Evolutionary conservation across 2,888 invertebrate species (phyloP), one percentile per base, ranked within the genome.

Genomic region (Pharmacophagus antenor): DNA sequence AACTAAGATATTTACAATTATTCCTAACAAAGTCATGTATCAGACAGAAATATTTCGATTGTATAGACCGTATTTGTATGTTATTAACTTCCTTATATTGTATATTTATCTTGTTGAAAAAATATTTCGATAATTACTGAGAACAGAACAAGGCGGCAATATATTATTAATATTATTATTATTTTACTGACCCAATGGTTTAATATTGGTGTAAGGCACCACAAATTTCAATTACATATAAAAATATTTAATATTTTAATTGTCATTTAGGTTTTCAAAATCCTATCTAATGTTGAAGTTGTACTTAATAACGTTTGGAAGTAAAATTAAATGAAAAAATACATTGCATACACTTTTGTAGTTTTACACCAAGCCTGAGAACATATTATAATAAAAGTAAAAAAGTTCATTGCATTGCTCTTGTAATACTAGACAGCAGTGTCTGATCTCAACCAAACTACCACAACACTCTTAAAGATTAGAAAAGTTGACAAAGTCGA

Each of bases 1-100:
- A 68, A 74, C 74, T 82, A 85, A 49, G 72, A 60, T 88, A 88
- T 89, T 85, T 88, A 89, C 87, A 88, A 70, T 77, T 77, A 74
- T 72, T 73, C 71, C 77, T 75, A 83, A 83, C 77, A 82, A 80
- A 76, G 85, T 87, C 86, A 86, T 85, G 84, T 81, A 78, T 74
- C 74, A 74, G 70, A 82, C 77, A 79, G 72, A 71, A 73, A 72
- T 77, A 76, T 79, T 80, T 78, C 77, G 77, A 82, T 74, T 70
- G 62, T 67, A 61, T 51, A 18, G 23, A 52, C 27, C 17, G 21
- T 37, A 47, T 49, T n/a, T 21, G 51, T 31, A 8, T 42, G 22
- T 44, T 20, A 12, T 27, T 2, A 42, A 12, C 17, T 44, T 50
- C 37, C 23, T 41, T 37, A 50, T 21, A 25, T 8, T 42, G 44